phyloP scores from a whole-genome alignment of 2,113 vertebrate genomes.

The Petaurus breviceps region DNA sequence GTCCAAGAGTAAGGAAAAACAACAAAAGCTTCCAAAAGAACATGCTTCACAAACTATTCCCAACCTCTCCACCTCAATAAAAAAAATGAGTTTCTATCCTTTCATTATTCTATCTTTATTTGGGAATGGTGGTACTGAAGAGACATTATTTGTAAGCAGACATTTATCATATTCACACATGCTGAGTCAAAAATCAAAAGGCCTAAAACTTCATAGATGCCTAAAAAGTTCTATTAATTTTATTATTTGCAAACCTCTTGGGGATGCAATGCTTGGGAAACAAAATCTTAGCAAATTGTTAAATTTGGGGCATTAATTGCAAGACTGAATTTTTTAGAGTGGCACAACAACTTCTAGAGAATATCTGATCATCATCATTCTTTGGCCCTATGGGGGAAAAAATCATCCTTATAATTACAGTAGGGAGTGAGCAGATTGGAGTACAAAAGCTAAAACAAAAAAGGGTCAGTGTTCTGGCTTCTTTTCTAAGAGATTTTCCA shows the following conservation, averaged over 20 bases:
- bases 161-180: not conserved
- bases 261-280: not conserved
- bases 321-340: not conserved
- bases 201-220: not conserved
- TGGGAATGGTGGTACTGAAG: no score
- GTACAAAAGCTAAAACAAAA: not conserved
- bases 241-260: not conserved
- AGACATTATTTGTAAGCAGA: not conserved
- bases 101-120: no score
- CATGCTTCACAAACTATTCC: not conserved
- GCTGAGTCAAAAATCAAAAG: not conserved
- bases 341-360: not conserved
- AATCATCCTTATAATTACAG: not conserved
- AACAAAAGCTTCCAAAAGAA: not conserved
- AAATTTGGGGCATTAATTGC: not conserved
- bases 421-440: not conserved
- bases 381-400: not conserved
- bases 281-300: not conserved
- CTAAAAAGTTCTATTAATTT: not conserved
- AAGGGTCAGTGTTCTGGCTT: not conserved
- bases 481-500: not conserved
- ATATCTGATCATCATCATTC: not conserved
- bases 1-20: not conserved
- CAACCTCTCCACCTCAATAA: no score
- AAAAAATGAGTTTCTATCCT: no score